Base-by-base conservation (phyloP, 2,888 invertebrate genomes). In the Gymnoscelis rufifasciata region DNA sequence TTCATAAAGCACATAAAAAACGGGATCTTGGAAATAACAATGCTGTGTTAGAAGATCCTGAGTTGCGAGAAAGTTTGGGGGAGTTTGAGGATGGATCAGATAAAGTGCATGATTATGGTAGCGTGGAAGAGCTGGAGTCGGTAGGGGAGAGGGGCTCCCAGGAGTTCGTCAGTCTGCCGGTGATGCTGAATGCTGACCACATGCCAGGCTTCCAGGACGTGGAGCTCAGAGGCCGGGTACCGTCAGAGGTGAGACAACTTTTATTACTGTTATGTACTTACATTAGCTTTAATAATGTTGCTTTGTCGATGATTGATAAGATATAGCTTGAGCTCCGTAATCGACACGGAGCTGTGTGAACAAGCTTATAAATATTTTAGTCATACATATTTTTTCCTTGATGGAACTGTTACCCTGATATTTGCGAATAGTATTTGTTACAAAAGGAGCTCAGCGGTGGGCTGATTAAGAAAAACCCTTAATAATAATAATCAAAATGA, bases 171-270 rank as follows among this genome's bases (percentile, higher is more conserved):
- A 88, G 88, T 57, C 70, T 88, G 59, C 88, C 88, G 42, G 88
- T 88, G 59, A 83, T 74, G 61, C 68, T 88, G 63, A 84, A 83
- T 66, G 75, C 86, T 31, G 86, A 83, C 43, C 86, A 83, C 67
- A 86, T 86, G 84, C 80, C 84, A 51, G 84, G 78, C 56, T 88
- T 83, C 70, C 86, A 84, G 73, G 87, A 88, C 58, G 83, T 87
- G 46, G 84, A 86, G 61, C 75, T 87, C 51, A 71, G 83, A 67
- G 73, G 79, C 57, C 71, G 84, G 66, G 67, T 83, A 65, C 79
- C 87, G 56, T 87, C 86, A 48, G 86, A 87, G 86, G 88, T 86
- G 39, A 70, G 76, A 56, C 31, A 38, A 19, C 38, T 43, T 43
- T 31, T 19, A 36, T n/a, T 38, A 40, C 0, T 13, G 2, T n/a